Evolutionary conservation across 2,113 vertebrate genomes (phyloP), one percentile per base, ranked within the genome.

Genomic region (Pardalotus punctatus): DNA sequence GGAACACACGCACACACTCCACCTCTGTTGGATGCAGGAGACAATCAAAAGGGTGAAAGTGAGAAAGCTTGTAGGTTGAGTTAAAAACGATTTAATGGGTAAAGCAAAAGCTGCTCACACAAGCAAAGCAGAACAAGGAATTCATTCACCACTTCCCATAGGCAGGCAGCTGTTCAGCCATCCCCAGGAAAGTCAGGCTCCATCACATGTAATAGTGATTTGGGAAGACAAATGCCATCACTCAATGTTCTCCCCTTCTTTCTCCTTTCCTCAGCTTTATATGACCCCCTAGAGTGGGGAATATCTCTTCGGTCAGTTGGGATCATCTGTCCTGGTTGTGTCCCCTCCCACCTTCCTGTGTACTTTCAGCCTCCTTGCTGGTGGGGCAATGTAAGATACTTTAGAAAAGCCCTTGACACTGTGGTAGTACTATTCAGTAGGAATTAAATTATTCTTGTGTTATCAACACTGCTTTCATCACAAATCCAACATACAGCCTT

Each of bases 231-330:
- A 47, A 47, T 18, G n/a, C 24, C 24, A 40, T 40, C 38, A 14
- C 5, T 45, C 43, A 74, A 74, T 53, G 13, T 51, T 48, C 47
- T 10, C 4, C 23, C 12, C 12, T 36, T 81, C 43, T 9, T 58
- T 38, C 45, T 67, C n/a, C 25, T 50, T 69, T 69, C 25, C 45
- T n/a, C 25, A 15, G 19, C 24, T 69, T 35, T 22, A 5, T 50
- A 10, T 53, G 69, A 17, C 9, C 5, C 19, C 15, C 60, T 51
- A 0, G 1, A 10, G 29, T 5, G 2, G 48, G 35, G 31, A 7
- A 54, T 48, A 38, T 54, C 6, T 31, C 35, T 70, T 42, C 27
- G 27, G 14, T 64, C 20, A 28, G 9, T 6, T 74, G 56, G 45
- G 27, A 3, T 74, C n/a, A 43, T 54, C 38, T 51, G 0, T 62